Percentiles rank a stretch among this genome's conserved stretches.
Conservation (phyloP, 2,888 invertebrate genomes). For the Ophioninae sp. region DNA sequence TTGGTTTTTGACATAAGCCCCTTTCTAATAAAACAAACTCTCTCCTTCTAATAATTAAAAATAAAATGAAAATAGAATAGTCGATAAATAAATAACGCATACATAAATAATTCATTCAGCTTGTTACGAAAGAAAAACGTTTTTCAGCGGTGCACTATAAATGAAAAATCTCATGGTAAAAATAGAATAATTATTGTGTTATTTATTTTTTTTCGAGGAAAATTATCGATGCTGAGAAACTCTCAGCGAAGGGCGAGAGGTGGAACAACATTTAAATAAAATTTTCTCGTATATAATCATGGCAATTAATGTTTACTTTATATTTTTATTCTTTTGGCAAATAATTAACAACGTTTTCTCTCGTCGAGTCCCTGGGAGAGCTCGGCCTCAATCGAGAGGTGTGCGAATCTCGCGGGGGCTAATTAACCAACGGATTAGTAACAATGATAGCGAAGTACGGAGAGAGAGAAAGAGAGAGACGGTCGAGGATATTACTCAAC, state of each 20-base stretch:
- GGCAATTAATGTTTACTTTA: neutral
- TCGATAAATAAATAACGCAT: neutral
- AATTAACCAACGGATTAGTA: slow-evolving; percentile 59
- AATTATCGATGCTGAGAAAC: neutral
- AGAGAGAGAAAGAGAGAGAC: slow-evolving; percentile 23
- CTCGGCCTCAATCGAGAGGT: neutral
- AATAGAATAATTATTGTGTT: neutral
- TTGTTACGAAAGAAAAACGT: neutral
- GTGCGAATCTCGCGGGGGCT: slow-evolving; percentile 41
- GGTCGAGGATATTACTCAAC: slow-evolving; percentile 60
- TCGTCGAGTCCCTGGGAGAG: neutral
- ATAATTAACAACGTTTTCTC: slow-evolving; percentile 24
- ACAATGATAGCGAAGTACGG: slow-evolving; percentile 43
- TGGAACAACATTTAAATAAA: neutral
- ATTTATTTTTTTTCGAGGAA: neutral
- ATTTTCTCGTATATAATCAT: slow-evolving; percentile 1
- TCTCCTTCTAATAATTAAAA: no score
- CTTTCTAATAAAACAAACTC: no score
- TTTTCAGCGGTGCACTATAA: neutral
- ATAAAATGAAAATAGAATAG: no score
- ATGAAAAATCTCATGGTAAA: neutral
- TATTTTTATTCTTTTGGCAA: slow-evolving; percentile 15
- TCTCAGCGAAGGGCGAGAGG: neutral
- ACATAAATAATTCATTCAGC: neutral
- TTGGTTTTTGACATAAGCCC: no score